These are phyloP conservation scores for Lepus europaeus DNA, from an alignment of 2,113 vertebrate genomes.

Conservation along the genomic window DNA sequence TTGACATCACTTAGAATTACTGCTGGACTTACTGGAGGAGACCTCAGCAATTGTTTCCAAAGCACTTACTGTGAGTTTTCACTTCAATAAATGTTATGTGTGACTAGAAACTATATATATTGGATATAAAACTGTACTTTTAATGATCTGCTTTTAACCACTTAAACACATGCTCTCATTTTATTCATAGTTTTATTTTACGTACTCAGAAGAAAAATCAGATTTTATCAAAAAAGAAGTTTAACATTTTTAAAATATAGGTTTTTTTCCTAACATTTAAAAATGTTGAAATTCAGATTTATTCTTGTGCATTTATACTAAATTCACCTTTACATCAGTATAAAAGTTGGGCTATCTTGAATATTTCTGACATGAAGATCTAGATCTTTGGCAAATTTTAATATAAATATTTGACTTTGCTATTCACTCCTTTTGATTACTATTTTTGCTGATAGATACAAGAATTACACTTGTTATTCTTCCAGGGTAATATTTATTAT, in stretches of 20 bases:
- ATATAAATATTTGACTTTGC: too few relatives aligned
- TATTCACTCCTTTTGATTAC: neutral
- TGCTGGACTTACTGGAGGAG: neutral
- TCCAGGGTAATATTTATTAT: neutral
- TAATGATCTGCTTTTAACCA: neutral
- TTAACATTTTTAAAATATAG: neutral
- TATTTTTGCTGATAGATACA: neutral
- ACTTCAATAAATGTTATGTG: neutral
- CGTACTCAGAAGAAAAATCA: neutral
- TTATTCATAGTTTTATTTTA: slow-evolving; percentile 26
- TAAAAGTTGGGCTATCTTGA: neutral
- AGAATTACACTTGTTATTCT: neutral
- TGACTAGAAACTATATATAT: neutral
- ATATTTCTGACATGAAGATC: neutral
- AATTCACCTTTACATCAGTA: neutral
- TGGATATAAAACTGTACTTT: neutral
- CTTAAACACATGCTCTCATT: neutral
- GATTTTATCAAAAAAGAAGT: neutral
- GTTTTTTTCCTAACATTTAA: neutral
- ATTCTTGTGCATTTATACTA: neutral
- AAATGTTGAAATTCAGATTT: neutral
- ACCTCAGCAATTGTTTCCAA: neutral
- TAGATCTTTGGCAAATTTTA: neutral
- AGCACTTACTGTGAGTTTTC: neutral
- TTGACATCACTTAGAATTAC: neutral